Conservation (phyloP, 1,140 invertebrate genomes). For the Drosophila sechellia region DNA sequence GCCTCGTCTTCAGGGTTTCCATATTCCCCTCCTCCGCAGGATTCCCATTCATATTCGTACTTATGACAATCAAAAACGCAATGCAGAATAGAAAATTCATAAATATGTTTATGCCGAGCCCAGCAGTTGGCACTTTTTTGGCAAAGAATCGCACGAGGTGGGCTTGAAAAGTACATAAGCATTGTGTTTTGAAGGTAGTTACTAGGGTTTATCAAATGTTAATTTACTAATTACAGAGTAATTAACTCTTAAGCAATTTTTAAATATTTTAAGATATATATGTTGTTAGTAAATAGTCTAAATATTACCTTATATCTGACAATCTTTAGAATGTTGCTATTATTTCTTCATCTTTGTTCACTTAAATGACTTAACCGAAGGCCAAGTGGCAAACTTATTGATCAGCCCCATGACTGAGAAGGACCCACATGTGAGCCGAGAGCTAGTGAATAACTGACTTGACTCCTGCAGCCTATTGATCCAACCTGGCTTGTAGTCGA, state of each 20-base stretch:
- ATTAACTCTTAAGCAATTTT: too few relatives aligned
- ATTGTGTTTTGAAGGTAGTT: too few relatives aligned
- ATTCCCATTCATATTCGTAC: conserved; percentile 43
- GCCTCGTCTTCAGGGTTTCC: not conserved
- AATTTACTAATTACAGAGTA: too few relatives aligned
- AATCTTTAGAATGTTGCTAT: too few relatives aligned
- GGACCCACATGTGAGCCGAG: not conserved
- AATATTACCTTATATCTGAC: too few relatives aligned
- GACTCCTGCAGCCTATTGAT: conserved; percentile 25
- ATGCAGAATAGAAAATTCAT: conserved; percentile 64
- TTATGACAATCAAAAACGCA: conserved; percentile 54
- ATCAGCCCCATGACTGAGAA: not conserved
- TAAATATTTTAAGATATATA: too few relatives aligned
- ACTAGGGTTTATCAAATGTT: too few relatives aligned
- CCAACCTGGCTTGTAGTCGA: conserved; percentile 5
- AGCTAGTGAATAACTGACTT: not conserved
- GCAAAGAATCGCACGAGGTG: not conserved
- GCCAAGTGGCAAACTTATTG: not conserved
- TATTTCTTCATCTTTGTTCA: not conserved
- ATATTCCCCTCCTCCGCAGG: conserved; percentile 8
- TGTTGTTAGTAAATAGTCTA: too few relatives aligned
- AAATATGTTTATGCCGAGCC: conserved; percentile 51
- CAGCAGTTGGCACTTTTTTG: conserved; percentile 6
- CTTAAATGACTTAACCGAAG: too few relatives aligned
- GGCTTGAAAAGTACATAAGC: not conserved